These are phyloP conservation scores for Hepsetus odoe DNA, from an alignment of 2,113 vertebrate genomes.

Conservation along the genomic window DNA sequence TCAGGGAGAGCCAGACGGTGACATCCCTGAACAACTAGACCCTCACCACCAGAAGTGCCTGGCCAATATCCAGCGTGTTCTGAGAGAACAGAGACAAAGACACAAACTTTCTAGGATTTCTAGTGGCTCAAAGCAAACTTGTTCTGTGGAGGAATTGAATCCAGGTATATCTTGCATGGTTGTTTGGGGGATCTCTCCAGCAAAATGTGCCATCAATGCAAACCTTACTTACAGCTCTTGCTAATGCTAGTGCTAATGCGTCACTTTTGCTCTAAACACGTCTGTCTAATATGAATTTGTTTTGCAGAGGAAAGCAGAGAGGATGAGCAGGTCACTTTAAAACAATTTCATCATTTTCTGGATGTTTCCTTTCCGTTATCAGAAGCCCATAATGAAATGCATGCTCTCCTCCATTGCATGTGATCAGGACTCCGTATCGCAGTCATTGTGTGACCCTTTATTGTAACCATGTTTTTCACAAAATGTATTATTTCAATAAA, in stretches of 20 bases:
- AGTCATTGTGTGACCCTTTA: background rate
- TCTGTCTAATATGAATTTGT: slow-evolving; percentile 59
- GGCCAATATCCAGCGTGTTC: slow-evolving; percentile 89
- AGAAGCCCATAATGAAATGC: background rate
- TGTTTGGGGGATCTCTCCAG: background rate
- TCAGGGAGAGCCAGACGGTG: slow-evolving; percentile 50
- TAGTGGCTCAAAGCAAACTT: slow-evolving; percentile 78
- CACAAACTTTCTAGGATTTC: slow-evolving; percentile 83
- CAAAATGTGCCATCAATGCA: background rate
- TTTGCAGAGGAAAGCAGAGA: slow-evolving; percentile 85
- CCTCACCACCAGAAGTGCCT: slow-evolving; percentile 87
- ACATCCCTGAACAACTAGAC: slow-evolving; percentile 60
- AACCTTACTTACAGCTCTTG: background rate
- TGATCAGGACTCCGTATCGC: background rate
- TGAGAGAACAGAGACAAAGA: slow-evolving; percentile 86
- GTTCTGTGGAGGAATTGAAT: slow-evolving; percentile 81
- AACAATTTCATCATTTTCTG: slow-evolving; percentile 36
- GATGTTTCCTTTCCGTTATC: slow-evolving; percentile 1
- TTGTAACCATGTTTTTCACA: too few relatives aligned
- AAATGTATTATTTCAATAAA: slow-evolving; percentile 16
- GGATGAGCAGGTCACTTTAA: slow-evolving; percentile 85
- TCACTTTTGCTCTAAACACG: background rate
- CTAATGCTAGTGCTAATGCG: background rate
- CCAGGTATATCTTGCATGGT: slow-evolving; percentile 78
- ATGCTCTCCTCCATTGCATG: slow-evolving; percentile 5